Evolutionary conservation across 2,797 vertebrate genomes (phyloP).

Genomic region (Parauchenoglanis punctatus): DNA sequence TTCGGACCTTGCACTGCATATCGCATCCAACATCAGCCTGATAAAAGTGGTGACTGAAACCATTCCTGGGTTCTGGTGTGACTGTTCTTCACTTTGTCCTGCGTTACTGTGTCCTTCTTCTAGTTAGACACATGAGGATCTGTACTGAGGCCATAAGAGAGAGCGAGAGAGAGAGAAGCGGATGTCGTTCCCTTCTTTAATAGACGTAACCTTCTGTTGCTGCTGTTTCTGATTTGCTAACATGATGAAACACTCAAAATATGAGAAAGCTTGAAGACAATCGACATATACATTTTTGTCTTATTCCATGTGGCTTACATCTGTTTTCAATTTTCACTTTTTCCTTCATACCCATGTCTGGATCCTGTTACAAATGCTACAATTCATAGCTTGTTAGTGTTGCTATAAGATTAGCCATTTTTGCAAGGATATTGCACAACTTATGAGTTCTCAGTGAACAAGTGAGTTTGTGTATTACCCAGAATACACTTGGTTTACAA

Average conservation of each 20-base stretch:
- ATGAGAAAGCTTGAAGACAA: not conserved
- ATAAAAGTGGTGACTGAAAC: not conserved
- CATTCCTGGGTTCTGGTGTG: not conserved
- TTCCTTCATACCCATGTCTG: not conserved
- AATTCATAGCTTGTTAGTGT: not conserved
- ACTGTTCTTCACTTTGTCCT: not conserved
- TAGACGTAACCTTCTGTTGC: not conserved
- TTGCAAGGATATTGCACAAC: not conserved
- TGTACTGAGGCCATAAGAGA: not conserved
- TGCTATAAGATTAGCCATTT: not conserved
- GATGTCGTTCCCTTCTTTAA: not conserved
- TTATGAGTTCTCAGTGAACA: not conserved
- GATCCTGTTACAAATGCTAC: not conserved
- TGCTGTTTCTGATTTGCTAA: conserved; percentile 1
- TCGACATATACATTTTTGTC: not conserved
- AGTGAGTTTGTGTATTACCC: not conserved
- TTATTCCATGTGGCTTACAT: not conserved
- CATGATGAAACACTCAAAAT: not conserved
- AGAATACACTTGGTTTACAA: not conserved
- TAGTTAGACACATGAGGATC: not conserved
- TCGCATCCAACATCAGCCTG: not conserved
- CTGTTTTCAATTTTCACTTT: not conserved
- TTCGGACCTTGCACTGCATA: not conserved
- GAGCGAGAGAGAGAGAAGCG: not conserved
- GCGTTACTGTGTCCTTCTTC: not conserved